These are phyloP conservation scores for Corythucha ciliata DNA, from an alignment of 2,888 invertebrate genomes.

Conservation along the genomic window DNA sequence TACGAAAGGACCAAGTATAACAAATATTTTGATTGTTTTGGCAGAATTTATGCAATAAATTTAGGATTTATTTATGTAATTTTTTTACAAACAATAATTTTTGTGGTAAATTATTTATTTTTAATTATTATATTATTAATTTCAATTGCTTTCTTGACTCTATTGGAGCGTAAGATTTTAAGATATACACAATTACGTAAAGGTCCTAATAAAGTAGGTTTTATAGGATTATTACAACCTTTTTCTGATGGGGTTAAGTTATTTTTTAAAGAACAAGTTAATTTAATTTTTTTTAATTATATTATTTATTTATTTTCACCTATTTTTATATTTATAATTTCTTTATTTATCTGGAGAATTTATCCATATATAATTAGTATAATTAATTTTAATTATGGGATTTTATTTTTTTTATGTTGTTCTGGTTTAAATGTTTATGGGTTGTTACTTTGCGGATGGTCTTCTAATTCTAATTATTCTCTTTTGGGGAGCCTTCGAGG, in stretches of 20 bases:
- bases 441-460: not conserved
- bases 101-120: too few species aligned
- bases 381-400: not conserved
- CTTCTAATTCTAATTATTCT: not conserved
- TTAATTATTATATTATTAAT: too few species aligned
- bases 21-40: too few species aligned
- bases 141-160: too few species aligned
- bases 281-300: slow-evolving; percentile 52
- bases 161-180: slow-evolving; percentile 61
- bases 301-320: slow-evolving; percentile 40
- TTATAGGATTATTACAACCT: slow-evolving; percentile 56
- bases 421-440: too few species aligned
- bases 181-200: slow-evolving; percentile 66
- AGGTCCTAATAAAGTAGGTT: slow-evolving; percentile 60
- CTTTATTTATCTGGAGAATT: slow-evolving; percentile 40
- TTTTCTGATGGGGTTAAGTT: slow-evolving; percentile 64
- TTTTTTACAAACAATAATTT: too few species aligned
- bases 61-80: too few species aligned
- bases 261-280: slow-evolving; percentile 56
- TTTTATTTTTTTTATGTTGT: not conserved
- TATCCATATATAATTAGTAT: not conserved
- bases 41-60: too few species aligned
- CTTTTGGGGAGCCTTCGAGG: not conserved
- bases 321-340: slow-evolving; percentile 39
- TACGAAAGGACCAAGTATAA: too few species aligned